phyloP scores from a whole-genome alignment of 2,888 invertebrate genomes.

The Morpho achilles region DNA sequence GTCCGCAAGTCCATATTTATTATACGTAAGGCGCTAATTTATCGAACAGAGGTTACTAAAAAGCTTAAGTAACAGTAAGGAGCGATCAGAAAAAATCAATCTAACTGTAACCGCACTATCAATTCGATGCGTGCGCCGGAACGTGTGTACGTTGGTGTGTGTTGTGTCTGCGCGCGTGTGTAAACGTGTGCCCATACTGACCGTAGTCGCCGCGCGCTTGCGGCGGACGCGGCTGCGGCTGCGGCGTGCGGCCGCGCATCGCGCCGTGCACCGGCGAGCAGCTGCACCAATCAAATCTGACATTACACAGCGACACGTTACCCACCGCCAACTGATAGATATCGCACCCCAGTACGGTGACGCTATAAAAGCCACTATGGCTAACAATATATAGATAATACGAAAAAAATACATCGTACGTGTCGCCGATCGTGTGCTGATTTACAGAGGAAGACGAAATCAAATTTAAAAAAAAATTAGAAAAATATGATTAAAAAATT shows the following conservation, averaged over 20 bases:
- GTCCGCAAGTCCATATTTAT: no score
- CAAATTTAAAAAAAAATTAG: no score
- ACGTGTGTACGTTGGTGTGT: conserved; percentile 20
- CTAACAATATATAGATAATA: no score
- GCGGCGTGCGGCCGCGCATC: conserved; percentile 82
- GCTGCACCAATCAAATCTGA: conserved; percentile 77
- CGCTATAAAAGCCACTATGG: no score
- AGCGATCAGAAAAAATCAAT: conserved; percentile 9
- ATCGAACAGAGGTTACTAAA: no score
- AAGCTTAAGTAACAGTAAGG: no score
- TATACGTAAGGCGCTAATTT: no score
- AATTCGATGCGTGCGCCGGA: conserved; percentile 4
- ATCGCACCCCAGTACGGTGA: no score
- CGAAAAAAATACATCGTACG: no score
- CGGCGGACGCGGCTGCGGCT: conserved; percentile 69
- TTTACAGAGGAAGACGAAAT: no score
- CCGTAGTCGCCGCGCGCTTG: conserved; percentile 94
- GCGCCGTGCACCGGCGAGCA: conserved; percentile 87
- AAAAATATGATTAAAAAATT: no score
- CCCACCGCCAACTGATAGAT: conserved; percentile 28
- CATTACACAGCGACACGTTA: conserved; percentile 61
- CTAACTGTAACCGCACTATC: not conserved
- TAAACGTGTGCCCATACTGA: conserved; percentile 76
- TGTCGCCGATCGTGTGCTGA: no score
- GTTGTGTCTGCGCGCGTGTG: conserved; percentile 16